These are phyloP conservation scores for Hydrolagus affinis DNA, from an alignment of 2,113 vertebrate genomes.

Conservation along the genomic window DNA sequence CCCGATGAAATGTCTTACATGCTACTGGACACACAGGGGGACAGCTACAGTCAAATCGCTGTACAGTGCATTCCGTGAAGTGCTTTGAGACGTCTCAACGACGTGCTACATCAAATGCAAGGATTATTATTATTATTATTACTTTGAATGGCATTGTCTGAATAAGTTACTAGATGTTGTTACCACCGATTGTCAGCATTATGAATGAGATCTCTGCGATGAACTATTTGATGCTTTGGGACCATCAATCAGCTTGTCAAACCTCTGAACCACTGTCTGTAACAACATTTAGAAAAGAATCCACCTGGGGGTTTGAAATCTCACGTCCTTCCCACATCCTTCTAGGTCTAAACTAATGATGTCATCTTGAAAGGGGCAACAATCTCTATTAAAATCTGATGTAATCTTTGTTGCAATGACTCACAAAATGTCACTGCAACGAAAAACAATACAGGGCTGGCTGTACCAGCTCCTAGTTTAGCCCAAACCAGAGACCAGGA, in stretches of 20 bases:
- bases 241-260: background rate
- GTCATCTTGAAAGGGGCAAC: too few relatives aligned
- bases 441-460: background rate
- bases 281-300: background rate
- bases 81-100: too few relatives aligned
- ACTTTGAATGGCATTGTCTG: too few relatives aligned
- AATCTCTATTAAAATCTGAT: background rate
- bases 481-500: too few relatives aligned
- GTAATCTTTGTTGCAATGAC: background rate
- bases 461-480: background rate
- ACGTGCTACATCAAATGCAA: too few relatives aligned
- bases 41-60: too few relatives aligned
- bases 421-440: background rate
- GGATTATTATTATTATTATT: too few relatives aligned
- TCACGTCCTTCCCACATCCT: background rate
- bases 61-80: too few relatives aligned
- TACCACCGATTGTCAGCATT: background rate
- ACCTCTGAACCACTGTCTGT: background rate
- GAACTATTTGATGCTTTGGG: background rate
- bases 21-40: background rate
- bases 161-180: too few relatives aligned
- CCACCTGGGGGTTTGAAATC: background rate
- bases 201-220: background rate
- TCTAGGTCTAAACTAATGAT: background rate
- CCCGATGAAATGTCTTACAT: background rate